Base-by-base conservation (phyloP, 2,888 invertebrate genomes). In the Alentia gelatinosa region DNA sequence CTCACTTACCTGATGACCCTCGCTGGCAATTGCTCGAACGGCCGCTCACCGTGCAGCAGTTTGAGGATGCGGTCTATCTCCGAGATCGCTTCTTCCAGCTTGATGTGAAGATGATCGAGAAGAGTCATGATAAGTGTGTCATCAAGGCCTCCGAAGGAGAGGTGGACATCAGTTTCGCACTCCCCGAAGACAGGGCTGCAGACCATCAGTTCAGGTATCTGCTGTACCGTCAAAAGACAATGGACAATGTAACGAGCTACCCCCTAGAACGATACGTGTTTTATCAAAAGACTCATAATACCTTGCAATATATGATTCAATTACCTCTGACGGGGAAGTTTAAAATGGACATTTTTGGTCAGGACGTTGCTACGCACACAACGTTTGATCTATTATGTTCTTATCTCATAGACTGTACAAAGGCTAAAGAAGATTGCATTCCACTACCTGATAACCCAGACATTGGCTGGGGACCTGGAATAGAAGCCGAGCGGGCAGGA, bases 301-400 rank as follows among this genome's bases (percentile, higher is more conserved):
- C 92, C 19, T 90, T 95, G 15, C 91, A 93, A 50, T 95, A 95
- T 90, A 92, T 93, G 1, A 89, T 94, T 35, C 92, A 94, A 33
- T 95, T 95, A 90, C 95, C 95, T 0, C 93, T 93, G 19, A 91
- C 93, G 1, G 96, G 96, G 0, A 94, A 92, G 68, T 96, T 94
- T 92, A 95, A 95, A 92, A 92, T 96, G 94, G 95, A 96, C 92
- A 93, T 96, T 33, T 95, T 95, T 92, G 95, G 95, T 9, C 92
- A 94, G 84, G 94, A 95, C 92, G 91, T 93, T 0, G 91, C 92
- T 3, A 93, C 94, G 89, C 94, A 94, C 30, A 95, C 94, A 90
- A 93, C 94, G 33, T 94, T 95, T 92, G 95, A 95, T 91, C 92
- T 95, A 84, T 93, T 94, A 12, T 95, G 95, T 91, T 94, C 95